Evolutionary conservation across 2,888 invertebrate species (phyloP).

Genomic region (Torymus texanus): DNA sequence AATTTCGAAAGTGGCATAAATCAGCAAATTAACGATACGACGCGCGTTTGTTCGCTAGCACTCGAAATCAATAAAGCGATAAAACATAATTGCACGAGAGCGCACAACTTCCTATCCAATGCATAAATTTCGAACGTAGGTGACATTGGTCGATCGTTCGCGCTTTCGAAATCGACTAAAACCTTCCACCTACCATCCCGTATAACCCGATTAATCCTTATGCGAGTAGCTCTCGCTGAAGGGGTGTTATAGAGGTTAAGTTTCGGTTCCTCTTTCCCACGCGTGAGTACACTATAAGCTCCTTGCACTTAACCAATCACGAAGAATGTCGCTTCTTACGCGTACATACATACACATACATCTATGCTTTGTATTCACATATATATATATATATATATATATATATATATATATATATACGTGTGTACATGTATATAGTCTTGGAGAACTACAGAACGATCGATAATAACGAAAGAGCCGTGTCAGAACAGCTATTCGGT

Average conservation of each 20-base stretch:
- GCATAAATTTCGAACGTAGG: constrained; percentile 25
- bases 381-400: too few species aligned
- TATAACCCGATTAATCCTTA: constrained; percentile 30
- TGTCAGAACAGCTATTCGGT: background rate
- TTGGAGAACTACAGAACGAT: background rate
- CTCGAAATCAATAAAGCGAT: constrained; percentile 21
- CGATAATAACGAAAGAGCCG: background rate
- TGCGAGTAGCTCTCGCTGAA: background rate
- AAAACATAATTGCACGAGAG: constrained; percentile 20
- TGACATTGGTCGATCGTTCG: background rate
- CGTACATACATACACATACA: too few species aligned
- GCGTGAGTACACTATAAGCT: background rate
- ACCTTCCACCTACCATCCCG: background rate
- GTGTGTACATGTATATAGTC: background rate
- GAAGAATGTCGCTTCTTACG: constrained; percentile 18
- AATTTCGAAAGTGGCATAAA: too few species aligned
- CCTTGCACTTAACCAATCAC: constrained; percentile 35
- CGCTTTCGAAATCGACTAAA: constrained; percentile 11
- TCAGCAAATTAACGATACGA: too few species aligned
- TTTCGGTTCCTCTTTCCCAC: background rate
- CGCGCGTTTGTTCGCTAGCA: too few species aligned
- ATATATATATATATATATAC: too few species aligned
- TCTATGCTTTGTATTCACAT: too few species aligned
- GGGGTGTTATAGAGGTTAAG: too few species aligned
- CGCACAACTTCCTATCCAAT: background rate